Conservation (phyloP, 1,140 invertebrate genomes). For the Pseudomyrmex dendroicus region DNA sequence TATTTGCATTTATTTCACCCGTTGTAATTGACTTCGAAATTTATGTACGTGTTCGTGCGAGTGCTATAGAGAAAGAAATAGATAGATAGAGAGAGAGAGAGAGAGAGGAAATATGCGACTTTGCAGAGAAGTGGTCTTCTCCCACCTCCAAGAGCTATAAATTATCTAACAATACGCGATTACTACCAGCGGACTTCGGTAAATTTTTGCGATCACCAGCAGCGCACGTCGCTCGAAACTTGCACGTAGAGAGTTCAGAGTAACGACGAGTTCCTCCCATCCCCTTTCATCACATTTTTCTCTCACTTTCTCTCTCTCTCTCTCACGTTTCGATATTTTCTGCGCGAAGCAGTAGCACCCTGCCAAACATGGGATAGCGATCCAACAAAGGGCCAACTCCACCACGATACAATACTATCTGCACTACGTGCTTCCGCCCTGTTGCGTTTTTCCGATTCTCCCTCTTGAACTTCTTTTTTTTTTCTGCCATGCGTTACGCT, state of each 20-base stretch:
- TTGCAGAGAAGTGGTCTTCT: not conserved
- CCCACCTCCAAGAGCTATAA: not conserved
- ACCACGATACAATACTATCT: slow-evolving; percentile 68
- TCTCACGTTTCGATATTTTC: slow-evolving; percentile 30
- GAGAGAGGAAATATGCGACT: not conserved
- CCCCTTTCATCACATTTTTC: too few species aligned
- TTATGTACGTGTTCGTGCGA: not conserved
- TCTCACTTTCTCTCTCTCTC: too few species aligned
- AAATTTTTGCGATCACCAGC: slow-evolving; percentile 43
- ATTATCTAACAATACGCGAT: slow-evolving; percentile 46
- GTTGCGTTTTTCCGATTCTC: slow-evolving; percentile 75
- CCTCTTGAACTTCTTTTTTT: slow-evolving; percentile 35
- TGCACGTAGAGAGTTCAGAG: not conserved
- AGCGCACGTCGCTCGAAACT: slow-evolving; percentile 1
- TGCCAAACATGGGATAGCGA: slow-evolving; percentile 59
- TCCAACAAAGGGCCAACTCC: slow-evolving; percentile 69
- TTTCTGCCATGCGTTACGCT: slow-evolving; percentile 19
- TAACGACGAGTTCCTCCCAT: slow-evolving; percentile 9
- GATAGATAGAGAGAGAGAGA: too few species aligned
- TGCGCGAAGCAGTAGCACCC: slow-evolving; percentile 47
- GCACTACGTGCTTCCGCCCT: slow-evolving; percentile 77
- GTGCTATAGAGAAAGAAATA: not conserved
- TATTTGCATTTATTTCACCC: too few species aligned
- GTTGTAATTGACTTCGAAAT: not conserved
- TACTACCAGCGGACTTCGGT: slow-evolving; percentile 27